Base-by-base conservation (phyloP, 23 tunicate species). In the Ciona savignyi region DNA sequence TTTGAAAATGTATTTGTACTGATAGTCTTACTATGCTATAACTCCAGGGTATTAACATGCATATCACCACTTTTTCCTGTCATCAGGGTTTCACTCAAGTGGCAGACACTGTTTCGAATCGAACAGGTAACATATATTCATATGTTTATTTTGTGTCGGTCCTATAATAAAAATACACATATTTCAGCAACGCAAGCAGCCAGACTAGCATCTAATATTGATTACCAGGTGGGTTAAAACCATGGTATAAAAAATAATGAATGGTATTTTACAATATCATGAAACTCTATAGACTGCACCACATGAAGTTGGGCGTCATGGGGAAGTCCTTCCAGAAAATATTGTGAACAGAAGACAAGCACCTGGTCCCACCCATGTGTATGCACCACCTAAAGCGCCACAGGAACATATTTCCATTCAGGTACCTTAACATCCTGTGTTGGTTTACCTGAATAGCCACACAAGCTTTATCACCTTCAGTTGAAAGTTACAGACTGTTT, bases 61-160 rank as follows among this genome's bases (percentile, higher is more conserved):
- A 15, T 42, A 6, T 15, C 15, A 42, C 9, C 15, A 6, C 15
- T 64, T 9, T 23, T 64, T 28, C 9, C 20, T 56, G 23, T 28
- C 33, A 2, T 4, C 42, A 82, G 87, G 80, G 34, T 21, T 82
- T 82, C 61, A 82, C 87, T 51, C 80, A 29, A 23, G 87, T 82
- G 27, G 80, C 87, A 1, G 87, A 82, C 70, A 82, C 63, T 9
- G 87, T 82, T 51, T 67, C 87, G 28, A 67, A 24, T 9, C 51
- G 70, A 82, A 73, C 67, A 75, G 86, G 86, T 81, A 48, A 67
- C 24, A 27, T 6, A 3, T 9, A 6, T 6, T 42, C 15, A 42
- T 6, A 42, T 42, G 11, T 42, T 15, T 42, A 42, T 6, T 42
- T 42, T 42, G n/a, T n/a, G n/a, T n/a, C n/a, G n/a, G n/a, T n/a